Evolutionary conservation across 2,113 vertebrate species (phyloP).

Genomic region (Grallaria varia): DNA sequence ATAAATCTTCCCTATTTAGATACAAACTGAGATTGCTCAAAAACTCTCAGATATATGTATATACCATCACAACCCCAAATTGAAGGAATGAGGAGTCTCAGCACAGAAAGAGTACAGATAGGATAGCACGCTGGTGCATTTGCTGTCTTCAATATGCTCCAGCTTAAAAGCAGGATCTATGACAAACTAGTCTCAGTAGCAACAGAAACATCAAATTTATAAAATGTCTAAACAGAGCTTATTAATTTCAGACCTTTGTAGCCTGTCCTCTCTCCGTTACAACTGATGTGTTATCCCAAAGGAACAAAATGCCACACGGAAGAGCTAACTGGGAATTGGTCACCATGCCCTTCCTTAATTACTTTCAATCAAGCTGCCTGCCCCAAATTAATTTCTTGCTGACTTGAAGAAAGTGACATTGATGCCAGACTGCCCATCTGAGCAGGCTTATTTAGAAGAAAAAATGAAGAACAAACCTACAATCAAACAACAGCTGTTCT

Average conservation of each 20-base stretch:
- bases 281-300: background rate
- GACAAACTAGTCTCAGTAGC: background rate
- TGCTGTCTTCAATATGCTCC: background rate
- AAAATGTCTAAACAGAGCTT: background rate
- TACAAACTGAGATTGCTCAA: background rate
- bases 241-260: background rate
- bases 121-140: background rate
- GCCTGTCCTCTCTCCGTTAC: background rate
- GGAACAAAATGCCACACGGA: background rate
- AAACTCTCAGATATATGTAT: background rate
- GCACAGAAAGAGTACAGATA: background rate
- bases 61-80: background rate
- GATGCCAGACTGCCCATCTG: background rate
- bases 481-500: background rate
- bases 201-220: background rate
- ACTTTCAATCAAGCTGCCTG: background rate
- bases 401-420: background rate
- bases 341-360: background rate
- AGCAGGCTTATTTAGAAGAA: background rate
- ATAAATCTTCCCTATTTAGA: background rate
- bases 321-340: background rate
- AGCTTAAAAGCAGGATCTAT: background rate
- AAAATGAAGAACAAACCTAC: background rate
- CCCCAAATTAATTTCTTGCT: background rate
- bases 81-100: background rate